Conservation (phyloP, 2,797 vertebrate species). For the Apogon hyalosoma region DNA sequence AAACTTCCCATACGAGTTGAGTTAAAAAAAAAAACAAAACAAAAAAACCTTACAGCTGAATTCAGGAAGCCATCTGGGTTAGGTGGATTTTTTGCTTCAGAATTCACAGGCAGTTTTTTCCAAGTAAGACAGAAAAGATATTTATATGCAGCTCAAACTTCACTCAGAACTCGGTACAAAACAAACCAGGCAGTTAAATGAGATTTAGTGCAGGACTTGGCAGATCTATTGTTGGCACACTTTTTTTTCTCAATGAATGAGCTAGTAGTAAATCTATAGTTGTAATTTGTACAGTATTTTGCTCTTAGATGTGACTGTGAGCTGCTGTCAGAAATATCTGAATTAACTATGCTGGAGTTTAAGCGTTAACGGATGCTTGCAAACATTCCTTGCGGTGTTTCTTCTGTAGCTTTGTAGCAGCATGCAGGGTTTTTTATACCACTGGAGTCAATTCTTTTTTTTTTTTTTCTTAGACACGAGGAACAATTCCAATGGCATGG, state of each 20-base stretch:
- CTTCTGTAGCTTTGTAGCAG: too few relatives aligned
- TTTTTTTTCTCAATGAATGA: slow-evolving; percentile 16
- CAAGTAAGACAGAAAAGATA: background rate
- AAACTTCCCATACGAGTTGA: too few relatives aligned
- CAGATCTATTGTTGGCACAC: background rate
- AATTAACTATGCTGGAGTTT: background rate
- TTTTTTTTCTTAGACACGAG: too few relatives aligned
- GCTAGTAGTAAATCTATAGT: slow-evolving; percentile 1
- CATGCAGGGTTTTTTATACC: too few relatives aligned
- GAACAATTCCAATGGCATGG: too few relatives aligned
- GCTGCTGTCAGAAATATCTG: too few relatives aligned
- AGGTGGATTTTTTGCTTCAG: background rate
- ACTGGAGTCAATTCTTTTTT: too few relatives aligned
- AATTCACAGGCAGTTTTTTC: background rate
- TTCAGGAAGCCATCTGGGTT: too few relatives aligned
- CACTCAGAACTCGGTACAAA: slow-evolving; percentile 12
- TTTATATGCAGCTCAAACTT: slow-evolving; percentile 23
- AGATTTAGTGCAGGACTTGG: background rate
- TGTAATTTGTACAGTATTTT: slow-evolving; percentile 5
- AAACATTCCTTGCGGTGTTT: too few relatives aligned
- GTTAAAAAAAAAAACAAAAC: too few relatives aligned
- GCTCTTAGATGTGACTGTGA: background rate
- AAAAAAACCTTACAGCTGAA: too few relatives aligned
- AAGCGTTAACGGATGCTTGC: background rate
- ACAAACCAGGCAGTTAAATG: background rate